phyloP scores from a whole-genome alignment of 2,888 invertebrate species.

The Chymomyza amoena region DNA sequence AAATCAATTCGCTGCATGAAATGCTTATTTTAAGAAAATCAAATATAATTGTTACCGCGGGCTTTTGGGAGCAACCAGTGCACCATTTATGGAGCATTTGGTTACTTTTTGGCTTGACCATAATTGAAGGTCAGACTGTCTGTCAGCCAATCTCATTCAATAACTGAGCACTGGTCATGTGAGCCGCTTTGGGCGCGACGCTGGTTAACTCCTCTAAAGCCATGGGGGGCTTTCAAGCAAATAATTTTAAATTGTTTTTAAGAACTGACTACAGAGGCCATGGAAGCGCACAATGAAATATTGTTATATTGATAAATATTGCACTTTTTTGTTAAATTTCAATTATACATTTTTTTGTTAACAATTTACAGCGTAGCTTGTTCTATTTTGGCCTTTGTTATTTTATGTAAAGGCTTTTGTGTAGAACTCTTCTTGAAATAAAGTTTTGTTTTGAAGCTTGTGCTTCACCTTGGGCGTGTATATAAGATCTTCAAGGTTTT shows the following conservation, averaged over 20 bases:
- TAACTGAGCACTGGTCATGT: not conserved
- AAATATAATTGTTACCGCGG: constrained; percentile 31
- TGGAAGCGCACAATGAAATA: not conserved
- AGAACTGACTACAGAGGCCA: not conserved
- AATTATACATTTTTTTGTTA: not conserved
- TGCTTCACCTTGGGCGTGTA: not conserved
- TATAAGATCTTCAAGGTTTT: not conserved
- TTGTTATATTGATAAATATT: not conserved
- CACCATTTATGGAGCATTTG: constrained; percentile 10
- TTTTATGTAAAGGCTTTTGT: not conserved
- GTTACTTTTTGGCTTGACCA: not conserved
- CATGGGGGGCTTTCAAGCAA: not conserved
- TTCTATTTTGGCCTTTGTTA: not conserved
- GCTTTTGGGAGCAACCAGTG: constrained; percentile 23
- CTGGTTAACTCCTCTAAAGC: not conserved
- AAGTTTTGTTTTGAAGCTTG: not conserved
- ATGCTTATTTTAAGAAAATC: constrained; percentile 21
- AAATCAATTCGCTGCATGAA: constrained; percentile 43
- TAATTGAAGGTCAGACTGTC: not conserved
- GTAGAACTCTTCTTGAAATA: not conserved
- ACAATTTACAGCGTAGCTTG: not conserved
- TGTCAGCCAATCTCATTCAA: not conserved
- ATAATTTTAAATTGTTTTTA: not conserved
- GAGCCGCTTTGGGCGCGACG: not conserved
- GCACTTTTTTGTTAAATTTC: not conserved